phyloP scores from a whole-genome alignment of 2,888 invertebrate genomes.

The Chrysopilus asiliformis region DNA sequence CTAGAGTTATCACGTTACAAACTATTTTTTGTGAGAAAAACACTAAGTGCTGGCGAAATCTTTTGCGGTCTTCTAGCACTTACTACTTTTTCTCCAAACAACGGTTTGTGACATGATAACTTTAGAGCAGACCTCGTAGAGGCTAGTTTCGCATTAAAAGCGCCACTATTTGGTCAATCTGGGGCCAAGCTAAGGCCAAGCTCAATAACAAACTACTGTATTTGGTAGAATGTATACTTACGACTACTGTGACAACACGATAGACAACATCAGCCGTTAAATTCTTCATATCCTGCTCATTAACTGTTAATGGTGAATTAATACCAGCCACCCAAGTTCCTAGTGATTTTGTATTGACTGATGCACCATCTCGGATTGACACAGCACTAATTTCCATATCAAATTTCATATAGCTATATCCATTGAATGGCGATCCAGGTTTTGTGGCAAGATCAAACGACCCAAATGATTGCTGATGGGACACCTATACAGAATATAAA shows the following conservation, averaged over 20 bases:
- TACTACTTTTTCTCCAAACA: no score
- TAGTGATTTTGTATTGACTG: slow-evolving; percentile 53
- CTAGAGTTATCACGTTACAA: no score
- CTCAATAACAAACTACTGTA: background rate
- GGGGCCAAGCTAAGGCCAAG: no score
- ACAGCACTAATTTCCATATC: slow-evolving; percentile 57
- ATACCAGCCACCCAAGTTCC: slow-evolving; percentile 71
- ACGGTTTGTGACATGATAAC: no score
- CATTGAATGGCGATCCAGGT: slow-evolving; percentile 46
- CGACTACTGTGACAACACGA: slow-evolving; percentile 71
- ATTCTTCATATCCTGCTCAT: slow-evolving; percentile 53
- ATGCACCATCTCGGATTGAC: slow-evolving; percentile 56
- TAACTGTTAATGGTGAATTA: slow-evolving; percentile 48
- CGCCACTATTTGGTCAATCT: no score
- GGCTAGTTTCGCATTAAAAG: no score
- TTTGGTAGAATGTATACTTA: slow-evolving; percentile 34
- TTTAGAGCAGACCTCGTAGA: no score
- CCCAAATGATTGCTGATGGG: slow-evolving; percentile 57
- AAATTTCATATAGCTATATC: slow-evolving; percentile 62
- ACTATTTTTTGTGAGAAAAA: no score
- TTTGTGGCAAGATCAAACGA: slow-evolving; percentile 48
- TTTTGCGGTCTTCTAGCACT: no score
- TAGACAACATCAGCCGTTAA: slow-evolving; percentile 74
- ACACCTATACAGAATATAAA: slow-evolving; percentile 32
- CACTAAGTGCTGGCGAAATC: no score